A percentile compares a stretch with the other conserved stretches of the same genome.
Conservation (phyloP, 1,140 invertebrate genomes). For the Trachelipus rathkii region DNA sequence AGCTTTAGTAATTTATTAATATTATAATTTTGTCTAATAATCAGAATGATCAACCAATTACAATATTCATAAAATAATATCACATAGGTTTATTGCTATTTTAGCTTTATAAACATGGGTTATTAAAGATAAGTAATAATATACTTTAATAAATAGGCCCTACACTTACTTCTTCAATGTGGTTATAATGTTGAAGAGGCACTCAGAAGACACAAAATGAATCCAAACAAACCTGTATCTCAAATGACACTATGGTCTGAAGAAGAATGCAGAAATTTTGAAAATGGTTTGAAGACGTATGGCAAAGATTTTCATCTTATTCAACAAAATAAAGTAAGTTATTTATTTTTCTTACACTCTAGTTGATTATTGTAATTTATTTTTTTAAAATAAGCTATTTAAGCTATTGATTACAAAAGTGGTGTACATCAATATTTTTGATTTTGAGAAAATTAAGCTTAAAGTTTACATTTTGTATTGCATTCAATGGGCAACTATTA, state of each 20-base stretch:
- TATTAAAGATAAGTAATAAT: background rate
- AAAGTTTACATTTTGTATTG: too few relatives aligned
- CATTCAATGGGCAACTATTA: too few relatives aligned
- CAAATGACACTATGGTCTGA: slow-evolving; percentile 90
- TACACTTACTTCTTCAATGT: slow-evolving; percentile 87
- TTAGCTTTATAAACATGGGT: background rate
- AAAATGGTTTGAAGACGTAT: slow-evolving; percentile 83
- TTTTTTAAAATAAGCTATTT: too few relatives aligned
- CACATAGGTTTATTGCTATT: slow-evolving; percentile 27
- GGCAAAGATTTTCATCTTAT: slow-evolving; percentile 96
- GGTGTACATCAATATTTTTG: too few relatives aligned
- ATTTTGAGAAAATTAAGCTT: too few relatives aligned
- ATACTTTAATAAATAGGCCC: slow-evolving; percentile 60
- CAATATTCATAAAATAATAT: too few relatives aligned
- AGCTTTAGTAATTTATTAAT: too few relatives aligned
- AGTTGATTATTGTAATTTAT: too few relatives aligned
- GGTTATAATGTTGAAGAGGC: slow-evolving; percentile 92
- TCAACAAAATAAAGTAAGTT: slow-evolving; percentile 79
- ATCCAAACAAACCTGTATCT: slow-evolving; percentile 68
- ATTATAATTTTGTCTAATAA: too few relatives aligned
- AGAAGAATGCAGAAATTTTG: slow-evolving; percentile 95
- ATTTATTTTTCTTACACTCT: slow-evolving; percentile 23
- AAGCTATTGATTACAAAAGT: too few relatives aligned
- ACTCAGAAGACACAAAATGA: slow-evolving; percentile 68
- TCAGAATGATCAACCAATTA: too few relatives aligned